Base-by-base conservation (phyloP, 1,140 invertebrate species). In the Drosophila tani region DNA sequence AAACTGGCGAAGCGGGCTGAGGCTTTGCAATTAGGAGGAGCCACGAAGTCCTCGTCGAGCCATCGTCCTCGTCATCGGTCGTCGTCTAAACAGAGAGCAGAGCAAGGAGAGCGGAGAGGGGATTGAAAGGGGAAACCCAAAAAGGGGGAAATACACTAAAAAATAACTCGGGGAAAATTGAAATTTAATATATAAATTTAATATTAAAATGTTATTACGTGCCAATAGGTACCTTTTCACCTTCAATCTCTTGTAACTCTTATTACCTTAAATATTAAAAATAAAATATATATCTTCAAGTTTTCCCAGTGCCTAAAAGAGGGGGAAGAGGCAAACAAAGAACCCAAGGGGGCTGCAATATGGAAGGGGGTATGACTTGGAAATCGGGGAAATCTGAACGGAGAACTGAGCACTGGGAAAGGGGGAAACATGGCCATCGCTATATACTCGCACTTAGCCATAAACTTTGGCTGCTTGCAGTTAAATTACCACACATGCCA, bases 21-120 rank as follows among this genome's bases (percentile, higher is more conserved):
- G 84, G 77, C 84, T 87, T 87, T 88, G 84, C 84, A 87, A 87
- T 87, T 87, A 87, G 84, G 84, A 87, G 84, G 84, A 87, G 84
- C 84, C 79, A 88, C 85, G 81, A 88, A 75, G 47, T 76, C 76
- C 68, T 71, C 56, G 55, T 58, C 75, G 40, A 64, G 53, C 71
- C 74, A 50, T 58, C 71, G 32, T 76, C 53, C 53, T 76, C 32
- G 32, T 75, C 73, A 66, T 76, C 75, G 75, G 65, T 68, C 74
- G 50, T 78, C 65, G 64, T 78, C 75, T 78, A 78, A 78, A 45
- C 75, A 77, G 35, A 46, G 49, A 60, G 32, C 32, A 35, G 40
- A 43, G 43, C 9, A 11, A 11, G 32, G 32, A 24, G 53, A 21
- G 27, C 45, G 6, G 15, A 47, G 14, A 12, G 41, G 29, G 29